phyloP scores from a whole-genome alignment of 2,797 vertebrate genomes.

The Chiroxiphia lanceolata region DNA sequence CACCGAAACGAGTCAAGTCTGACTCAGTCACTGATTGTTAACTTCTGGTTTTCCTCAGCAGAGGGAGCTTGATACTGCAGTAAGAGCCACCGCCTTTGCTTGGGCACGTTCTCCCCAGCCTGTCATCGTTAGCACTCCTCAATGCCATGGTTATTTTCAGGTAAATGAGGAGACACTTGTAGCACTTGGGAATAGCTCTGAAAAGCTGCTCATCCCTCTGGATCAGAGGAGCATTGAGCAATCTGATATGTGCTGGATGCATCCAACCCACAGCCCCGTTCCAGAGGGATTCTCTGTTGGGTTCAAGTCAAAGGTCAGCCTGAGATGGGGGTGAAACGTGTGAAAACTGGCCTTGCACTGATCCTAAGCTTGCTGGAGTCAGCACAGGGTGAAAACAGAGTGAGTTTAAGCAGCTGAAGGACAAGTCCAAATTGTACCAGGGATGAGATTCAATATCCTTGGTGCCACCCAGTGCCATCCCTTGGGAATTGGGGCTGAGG shows the following conservation, averaged over 20 bases:
- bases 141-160: background rate
- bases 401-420: background rate
- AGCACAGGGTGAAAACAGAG: background rate
- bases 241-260: background rate
- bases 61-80: constrained; percentile 68
- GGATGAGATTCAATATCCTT: background rate
- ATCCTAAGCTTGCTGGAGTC: background rate
- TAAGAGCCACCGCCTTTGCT: background rate
- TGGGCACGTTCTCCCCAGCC: background rate
- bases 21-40: background rate
- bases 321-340: background rate
- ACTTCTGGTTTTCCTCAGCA: constrained; percentile 49
- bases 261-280: background rate
- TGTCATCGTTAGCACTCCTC: background rate
- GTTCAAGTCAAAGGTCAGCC: background rate
- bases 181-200: background rate
- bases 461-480: background rate
- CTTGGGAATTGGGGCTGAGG: fast-evolving
- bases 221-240: background rate
- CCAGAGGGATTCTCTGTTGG: background rate
- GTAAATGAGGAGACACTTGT: background rate
- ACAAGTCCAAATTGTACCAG: background rate
- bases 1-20: background rate
- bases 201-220: background rate
- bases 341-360: background rate